Evolutionary conservation across 1,140 invertebrate genomes (phyloP).

Genomic region (Drosophila eugracilis): DNA sequence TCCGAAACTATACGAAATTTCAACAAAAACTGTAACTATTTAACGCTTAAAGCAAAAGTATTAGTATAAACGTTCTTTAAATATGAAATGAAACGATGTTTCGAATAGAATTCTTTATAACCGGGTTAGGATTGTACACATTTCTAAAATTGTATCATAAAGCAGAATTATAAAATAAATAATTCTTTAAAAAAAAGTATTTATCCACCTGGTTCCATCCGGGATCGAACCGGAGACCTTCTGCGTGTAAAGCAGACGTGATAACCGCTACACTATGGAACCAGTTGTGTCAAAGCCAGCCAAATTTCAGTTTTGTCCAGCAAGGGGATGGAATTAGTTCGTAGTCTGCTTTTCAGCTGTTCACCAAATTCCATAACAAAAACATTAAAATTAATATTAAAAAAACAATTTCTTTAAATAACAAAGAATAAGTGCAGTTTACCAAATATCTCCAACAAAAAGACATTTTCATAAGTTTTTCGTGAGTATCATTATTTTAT

Average conservation of each 20-base stretch:
- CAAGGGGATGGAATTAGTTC: neutral
- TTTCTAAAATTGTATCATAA: no score
- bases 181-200: neutral
- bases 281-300: constrained; percentile 17
- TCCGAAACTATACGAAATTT: no score
- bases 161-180: neutral
- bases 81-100: no score
- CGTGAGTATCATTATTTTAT: constrained; percentile 60
- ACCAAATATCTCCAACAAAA: no score
- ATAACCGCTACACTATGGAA: constrained; percentile 88
- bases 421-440: no score
- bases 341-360: constrained; percentile 31
- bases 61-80: constrained; percentile 1
- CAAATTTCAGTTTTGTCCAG: constrained; percentile 57
- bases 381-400: no score
- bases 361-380: neutral
- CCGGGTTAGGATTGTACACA: no score
- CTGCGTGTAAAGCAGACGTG: constrained; percentile 89
- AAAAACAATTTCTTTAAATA: no score
- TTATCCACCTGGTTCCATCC: constrained; percentile 20
- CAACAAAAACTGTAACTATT: no score
- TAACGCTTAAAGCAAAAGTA: no score
- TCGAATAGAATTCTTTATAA: no score
- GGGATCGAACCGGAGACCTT: constrained; percentile 85
- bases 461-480: neutral